Percentiles rank a stretch among this genome's conserved stretches.
These are phyloP conservation scores for Amazonetta brasiliensis DNA, from an alignment of 2,797 vertebrate species.

Conservation along the genomic window DNA sequence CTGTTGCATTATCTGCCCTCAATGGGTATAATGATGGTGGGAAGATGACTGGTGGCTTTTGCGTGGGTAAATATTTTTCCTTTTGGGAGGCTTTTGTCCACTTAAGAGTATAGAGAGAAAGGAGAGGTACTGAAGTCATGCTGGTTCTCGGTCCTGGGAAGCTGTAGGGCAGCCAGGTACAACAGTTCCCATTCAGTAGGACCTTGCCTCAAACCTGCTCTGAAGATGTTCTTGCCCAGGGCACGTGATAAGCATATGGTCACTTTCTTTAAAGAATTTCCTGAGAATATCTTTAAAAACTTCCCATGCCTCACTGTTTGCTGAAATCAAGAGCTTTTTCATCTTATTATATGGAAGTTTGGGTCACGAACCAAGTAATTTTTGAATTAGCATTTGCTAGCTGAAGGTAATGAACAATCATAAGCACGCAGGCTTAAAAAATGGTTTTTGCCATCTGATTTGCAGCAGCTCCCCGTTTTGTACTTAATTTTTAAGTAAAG, in stretches of 20 bases:
- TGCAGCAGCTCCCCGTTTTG: neutral
- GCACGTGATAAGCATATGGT: neutral
- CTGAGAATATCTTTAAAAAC: neutral
- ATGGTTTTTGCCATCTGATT: neutral
- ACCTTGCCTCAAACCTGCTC: neutral
- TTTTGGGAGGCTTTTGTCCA: neutral
- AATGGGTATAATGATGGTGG: rapidly evolving
- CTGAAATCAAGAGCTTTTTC: neutral
- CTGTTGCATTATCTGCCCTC: neutral
- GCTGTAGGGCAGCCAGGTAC: neutral
- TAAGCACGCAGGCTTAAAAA: neutral
- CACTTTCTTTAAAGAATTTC: neutral
- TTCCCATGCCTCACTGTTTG: neutral
- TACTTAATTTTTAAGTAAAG: neutral
- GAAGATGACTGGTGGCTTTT: neutral
- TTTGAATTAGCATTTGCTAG: neutral
- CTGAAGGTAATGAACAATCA: neutral
- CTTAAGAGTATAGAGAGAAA: neutral
- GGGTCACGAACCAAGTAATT: neutral
- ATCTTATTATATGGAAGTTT: neutral
- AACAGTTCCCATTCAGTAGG: neutral
- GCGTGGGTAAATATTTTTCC: neutral
- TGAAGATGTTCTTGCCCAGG: neutral
- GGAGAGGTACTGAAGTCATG: neutral
- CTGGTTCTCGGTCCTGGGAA: neutral